Percentiles rank a stretch among this genome's conserved stretches.
Evolutionary conservation across 2,113 vertebrate species (phyloP).

Genomic region (Melanostigma gelatinosum): DNA sequence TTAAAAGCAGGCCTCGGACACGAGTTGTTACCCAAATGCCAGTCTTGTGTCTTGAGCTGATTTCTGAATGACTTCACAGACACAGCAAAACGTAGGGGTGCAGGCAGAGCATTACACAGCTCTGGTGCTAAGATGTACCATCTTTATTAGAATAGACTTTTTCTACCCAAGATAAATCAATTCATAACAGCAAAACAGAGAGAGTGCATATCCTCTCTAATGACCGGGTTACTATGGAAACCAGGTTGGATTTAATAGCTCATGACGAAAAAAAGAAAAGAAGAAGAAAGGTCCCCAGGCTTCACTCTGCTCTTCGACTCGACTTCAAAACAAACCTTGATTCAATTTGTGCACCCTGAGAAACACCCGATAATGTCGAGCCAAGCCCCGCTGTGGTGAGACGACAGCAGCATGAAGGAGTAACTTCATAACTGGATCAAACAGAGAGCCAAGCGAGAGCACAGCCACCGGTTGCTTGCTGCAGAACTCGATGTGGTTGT

Average conservation of each 20-base stretch:
- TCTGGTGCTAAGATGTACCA: not conserved
- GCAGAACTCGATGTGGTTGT: not conserved
- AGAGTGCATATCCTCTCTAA: constrained; percentile 54
- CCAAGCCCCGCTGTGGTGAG: not conserved
- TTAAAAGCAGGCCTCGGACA: too few relatives aligned
- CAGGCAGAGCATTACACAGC: too few relatives aligned
- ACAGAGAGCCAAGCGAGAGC: not conserved
- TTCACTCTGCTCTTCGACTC: constrained; percentile 63
- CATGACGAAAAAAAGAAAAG: constrained; percentile 32
- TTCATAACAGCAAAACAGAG: constrained; percentile 51
- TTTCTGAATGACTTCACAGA: too few relatives aligned
- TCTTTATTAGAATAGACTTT: constrained; percentile 19
- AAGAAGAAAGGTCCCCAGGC: constrained; percentile 39
- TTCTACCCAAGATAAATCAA: constrained; percentile 45
- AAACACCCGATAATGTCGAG: constrained; percentile 42
- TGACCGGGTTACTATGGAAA: constrained; percentile 81
- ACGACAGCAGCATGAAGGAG: not conserved
- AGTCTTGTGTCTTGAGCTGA: too few relatives aligned
- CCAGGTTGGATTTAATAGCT: constrained; percentile 72
- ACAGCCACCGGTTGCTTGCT: constrained; percentile 4
- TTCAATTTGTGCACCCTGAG: constrained; percentile 59
- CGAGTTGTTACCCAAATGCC: too few relatives aligned
- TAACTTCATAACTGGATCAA: not conserved
- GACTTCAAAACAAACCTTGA: constrained; percentile 71
- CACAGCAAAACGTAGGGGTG: too few relatives aligned